phyloP scores from a whole-genome alignment of 2,797 vertebrate species.

The Triplophysa bombifrons region DNA sequence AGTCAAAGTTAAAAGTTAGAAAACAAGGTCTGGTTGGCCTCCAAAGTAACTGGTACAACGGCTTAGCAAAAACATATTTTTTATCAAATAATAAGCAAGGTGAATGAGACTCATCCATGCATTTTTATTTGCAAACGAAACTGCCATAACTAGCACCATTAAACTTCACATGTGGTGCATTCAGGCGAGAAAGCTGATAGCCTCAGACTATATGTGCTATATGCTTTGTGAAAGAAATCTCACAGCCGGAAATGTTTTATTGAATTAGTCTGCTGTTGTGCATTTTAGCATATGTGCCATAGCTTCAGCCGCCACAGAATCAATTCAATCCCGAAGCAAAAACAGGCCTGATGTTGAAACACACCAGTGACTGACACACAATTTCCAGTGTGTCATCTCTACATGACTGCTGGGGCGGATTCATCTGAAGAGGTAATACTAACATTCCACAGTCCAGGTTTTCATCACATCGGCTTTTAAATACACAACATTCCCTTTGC shows the following conservation, averaged over 20 bases:
- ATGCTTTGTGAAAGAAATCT: slow-evolving; percentile 33
- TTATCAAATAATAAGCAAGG: slow-evolving; percentile 29
- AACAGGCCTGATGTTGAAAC: slow-evolving; percentile 34
- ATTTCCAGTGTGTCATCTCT: slow-evolving; percentile 49
- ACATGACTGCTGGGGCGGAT: slow-evolving; percentile 4
- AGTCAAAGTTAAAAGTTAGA: slow-evolving; percentile 12
- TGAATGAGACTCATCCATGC: slow-evolving; percentile 14
- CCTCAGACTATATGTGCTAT: slow-evolving; percentile 15
- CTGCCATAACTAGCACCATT: slow-evolving; percentile 26
- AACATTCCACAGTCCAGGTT: slow-evolving; percentile 24
- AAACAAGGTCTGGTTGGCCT: not conserved
- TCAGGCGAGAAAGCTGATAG: slow-evolving; percentile 14
- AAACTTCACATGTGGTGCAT: slow-evolving; percentile 36
- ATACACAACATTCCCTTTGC: not conserved
- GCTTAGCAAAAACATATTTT: not conserved
- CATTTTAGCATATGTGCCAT: slow-evolving; percentile 15
- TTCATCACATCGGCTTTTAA: slow-evolving; percentile 9
- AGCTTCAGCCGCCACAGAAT: slow-evolving; percentile 33
- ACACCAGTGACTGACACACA: slow-evolving; percentile 49
- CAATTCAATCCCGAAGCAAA: slow-evolving; percentile 28
- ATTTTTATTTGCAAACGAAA: slow-evolving; percentile 27
- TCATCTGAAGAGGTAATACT: slow-evolving; percentile 30
- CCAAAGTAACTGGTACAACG: not conserved
- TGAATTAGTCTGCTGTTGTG: slow-evolving; percentile 31
- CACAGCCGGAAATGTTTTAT: slow-evolving; percentile 26